Evolutionary conservation across 2,888 invertebrate genomes (phyloP).

Genomic region (Altica lythri): DNA sequence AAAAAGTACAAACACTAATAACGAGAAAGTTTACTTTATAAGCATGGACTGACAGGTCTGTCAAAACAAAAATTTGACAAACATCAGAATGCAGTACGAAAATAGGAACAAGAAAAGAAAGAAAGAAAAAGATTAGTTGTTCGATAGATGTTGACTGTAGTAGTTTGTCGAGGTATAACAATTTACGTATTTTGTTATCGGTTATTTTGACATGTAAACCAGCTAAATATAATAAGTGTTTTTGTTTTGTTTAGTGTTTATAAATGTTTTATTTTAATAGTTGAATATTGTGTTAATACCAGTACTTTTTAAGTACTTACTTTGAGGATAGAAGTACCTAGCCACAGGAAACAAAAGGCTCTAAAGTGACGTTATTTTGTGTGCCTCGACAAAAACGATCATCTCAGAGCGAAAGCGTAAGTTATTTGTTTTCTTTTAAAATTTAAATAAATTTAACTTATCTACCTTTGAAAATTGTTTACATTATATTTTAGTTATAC

Average conservation of each 20-base stretch:
- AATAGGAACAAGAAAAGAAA: slow-evolving; percentile 10
- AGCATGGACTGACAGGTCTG: not conserved
- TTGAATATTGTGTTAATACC: slow-evolving; percentile 19
- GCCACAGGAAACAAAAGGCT: slow-evolving; percentile 39
- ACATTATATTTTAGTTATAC: not conserved
- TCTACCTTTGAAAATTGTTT: not conserved
- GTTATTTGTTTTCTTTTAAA: slow-evolving; percentile 41
- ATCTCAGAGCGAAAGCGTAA: slow-evolving; percentile 63
- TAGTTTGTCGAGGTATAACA: slow-evolving; percentile 11
- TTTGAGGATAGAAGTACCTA: slow-evolving; percentile 20
- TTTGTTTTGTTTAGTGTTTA: slow-evolving; percentile 33
- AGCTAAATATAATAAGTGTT: slow-evolving; percentile 22
- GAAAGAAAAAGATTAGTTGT: slow-evolving; percentile 22
- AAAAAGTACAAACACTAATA: too few species aligned
- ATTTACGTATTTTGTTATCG: slow-evolving; percentile 23
- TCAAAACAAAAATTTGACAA: slow-evolving; percentile 2
- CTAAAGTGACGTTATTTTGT: slow-evolving; percentile 64
- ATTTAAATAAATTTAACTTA: not conserved
- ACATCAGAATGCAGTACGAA: slow-evolving; percentile 6
- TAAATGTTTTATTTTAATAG: slow-evolving; percentile 26
- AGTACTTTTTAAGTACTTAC: slow-evolving; percentile 14
- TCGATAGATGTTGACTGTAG: slow-evolving; percentile 5
- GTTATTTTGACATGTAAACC: slow-evolving; percentile 34
- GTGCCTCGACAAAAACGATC: slow-evolving; percentile 66
- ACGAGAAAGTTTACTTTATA: not conserved